Conservation (phyloP, 2,797 vertebrate genomes). For the Coilia nasus region DNA sequence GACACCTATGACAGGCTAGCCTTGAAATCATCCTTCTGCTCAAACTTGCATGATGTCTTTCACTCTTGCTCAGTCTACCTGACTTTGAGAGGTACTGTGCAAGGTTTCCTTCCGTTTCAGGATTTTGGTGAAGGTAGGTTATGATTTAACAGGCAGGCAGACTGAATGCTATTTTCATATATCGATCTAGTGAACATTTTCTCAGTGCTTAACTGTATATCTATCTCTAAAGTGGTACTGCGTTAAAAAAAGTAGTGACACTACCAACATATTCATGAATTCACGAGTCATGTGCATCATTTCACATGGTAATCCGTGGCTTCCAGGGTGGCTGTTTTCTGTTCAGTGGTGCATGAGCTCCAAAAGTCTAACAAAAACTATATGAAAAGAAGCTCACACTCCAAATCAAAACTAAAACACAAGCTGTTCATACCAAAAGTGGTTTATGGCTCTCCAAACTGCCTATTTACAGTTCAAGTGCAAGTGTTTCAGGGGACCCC, state of each 20-base stretch:
- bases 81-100: neutral
- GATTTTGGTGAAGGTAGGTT: neutral
- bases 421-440: too few relatives aligned
- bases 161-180: neutral
- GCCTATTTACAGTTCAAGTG: too few relatives aligned
- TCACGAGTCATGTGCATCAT: neutral
- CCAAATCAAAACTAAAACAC: too few relatives aligned
- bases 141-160: neutral
- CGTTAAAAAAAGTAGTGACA: neutral
- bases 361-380: too few relatives aligned
- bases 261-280: neutral
- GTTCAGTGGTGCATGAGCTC: too few relatives aligned
- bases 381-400: too few relatives aligned
- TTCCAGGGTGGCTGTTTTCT: too few relatives aligned
- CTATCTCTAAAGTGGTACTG: neutral
- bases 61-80: slow-evolving; percentile 5
- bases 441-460: too few relatives aligned
- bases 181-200: neutral
- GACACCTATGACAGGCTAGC: slow-evolving; percentile 73
- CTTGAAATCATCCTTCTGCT: slow-evolving; percentile 71
- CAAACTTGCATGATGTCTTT: neutral
- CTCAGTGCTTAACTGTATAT: neutral
- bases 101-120: neutral
- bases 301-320: too few relatives aligned
- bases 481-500: too few relatives aligned